Conservation (phyloP, 1,140 invertebrate genomes). For the Colletes latitarsis region DNA sequence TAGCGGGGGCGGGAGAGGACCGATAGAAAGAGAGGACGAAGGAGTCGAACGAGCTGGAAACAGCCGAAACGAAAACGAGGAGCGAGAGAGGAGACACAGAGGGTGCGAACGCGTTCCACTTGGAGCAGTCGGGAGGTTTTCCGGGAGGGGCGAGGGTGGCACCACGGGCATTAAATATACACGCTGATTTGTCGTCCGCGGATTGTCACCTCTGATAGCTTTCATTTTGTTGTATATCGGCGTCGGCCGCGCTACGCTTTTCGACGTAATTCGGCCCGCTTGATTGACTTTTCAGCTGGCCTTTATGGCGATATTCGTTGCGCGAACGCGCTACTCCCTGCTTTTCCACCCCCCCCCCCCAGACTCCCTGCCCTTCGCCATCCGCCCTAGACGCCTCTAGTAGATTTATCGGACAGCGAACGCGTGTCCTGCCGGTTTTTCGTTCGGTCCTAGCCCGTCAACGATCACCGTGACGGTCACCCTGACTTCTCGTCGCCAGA, state of each 20-base stretch:
- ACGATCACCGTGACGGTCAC: conserved; percentile 9
- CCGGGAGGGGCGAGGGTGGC: conserved; percentile 51
- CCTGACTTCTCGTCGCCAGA: conserved; percentile 40
- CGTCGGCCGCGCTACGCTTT: conserved; percentile 58
- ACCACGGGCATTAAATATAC: conserved; percentile 77
- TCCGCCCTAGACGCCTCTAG: conserved; percentile 35
- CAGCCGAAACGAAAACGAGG: conserved; percentile 55
- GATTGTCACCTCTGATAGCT: conserved; percentile 77
- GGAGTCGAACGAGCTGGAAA: conserved; percentile 40
- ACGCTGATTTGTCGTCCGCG: conserved; percentile 78
- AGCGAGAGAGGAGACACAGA: conserved; percentile 15
- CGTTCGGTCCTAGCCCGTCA: conserved; percentile 28
- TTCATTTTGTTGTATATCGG: conserved; percentile 74
- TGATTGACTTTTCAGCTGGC: conserved; percentile 70
- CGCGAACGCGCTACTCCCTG: conserved; percentile 36
- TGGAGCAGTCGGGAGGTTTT: conserved; percentile 60
- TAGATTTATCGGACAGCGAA: conserved; percentile 57
- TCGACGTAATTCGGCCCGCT: conserved; percentile 69
- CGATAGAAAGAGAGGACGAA: conserved; percentile 31
- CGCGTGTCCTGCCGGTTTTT: conserved; percentile 58
- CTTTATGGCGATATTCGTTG: conserved; percentile 67
- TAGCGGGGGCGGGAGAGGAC: conserved; percentile 38
- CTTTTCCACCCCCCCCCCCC: conserved; percentile 25
- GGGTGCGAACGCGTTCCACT: conserved; percentile 59
- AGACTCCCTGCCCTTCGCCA: not conserved